These are phyloP conservation scores for Euura saliciscinereae DNA, from an alignment of 1,140 invertebrate genomes.

Conservation along the genomic window DNA sequence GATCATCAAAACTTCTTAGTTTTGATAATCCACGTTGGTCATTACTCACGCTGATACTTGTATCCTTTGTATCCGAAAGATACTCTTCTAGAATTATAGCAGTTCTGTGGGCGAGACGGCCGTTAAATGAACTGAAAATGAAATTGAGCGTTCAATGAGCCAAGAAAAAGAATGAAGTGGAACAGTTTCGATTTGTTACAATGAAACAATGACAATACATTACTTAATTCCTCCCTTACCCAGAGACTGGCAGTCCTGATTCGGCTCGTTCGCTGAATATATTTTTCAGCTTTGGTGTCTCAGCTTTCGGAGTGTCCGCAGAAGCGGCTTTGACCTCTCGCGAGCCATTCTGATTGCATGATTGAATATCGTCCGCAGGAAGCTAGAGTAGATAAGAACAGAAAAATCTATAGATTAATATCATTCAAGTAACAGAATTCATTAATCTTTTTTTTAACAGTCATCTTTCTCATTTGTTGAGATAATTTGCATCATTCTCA, in stretches of 20 bases:
- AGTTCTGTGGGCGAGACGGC: conserved; percentile 38
- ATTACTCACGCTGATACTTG: not conserved
- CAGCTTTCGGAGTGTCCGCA: conserved; percentile 35
- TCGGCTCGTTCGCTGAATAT: conserved; percentile 48
- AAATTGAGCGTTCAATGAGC: conserved; percentile 11
- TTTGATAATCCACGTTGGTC: not conserved
- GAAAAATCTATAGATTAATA: not conserved
- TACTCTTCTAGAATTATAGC: conserved; percentile 44
- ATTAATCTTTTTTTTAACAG: not conserved
- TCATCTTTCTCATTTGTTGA: not conserved
- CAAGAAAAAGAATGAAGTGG: not conserved
- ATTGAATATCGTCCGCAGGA: conserved; percentile 52
- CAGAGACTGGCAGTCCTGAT: conserved; percentile 41
- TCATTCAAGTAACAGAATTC: not conserved
- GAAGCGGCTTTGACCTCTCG: conserved; percentile 43
- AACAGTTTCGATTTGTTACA: not conserved
- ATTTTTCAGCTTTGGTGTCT: conserved; percentile 54
- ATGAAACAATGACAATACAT: not conserved
- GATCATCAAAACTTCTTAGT: too few species aligned
- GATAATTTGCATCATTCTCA: too few species aligned
- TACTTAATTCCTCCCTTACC: conserved; percentile 43
- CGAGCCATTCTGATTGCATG: conserved; percentile 53
- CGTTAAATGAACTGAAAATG: not conserved
- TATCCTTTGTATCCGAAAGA: conserved; percentile 18
- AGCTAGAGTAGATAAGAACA: conserved; percentile 40